These are phyloP conservation scores for Melitaea athalia DNA, from an alignment of 2,888 invertebrate genomes.

Conservation along the genomic window DNA sequence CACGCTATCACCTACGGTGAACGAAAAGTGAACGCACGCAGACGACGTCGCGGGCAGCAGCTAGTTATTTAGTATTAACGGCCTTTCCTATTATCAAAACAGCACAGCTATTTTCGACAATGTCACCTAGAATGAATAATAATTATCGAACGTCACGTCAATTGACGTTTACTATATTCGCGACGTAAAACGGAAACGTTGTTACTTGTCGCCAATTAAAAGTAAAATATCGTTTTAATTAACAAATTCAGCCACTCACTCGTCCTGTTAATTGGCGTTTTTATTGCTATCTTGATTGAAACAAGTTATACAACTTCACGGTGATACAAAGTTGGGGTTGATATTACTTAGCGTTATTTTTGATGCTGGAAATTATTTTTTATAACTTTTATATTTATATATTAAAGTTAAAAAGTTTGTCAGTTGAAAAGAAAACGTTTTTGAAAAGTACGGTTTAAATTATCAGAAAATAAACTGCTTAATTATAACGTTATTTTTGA, in stretches of 20 bases:
- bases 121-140: too few species aligned
- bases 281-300: conserved; percentile 41
- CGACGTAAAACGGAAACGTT: conserved; percentile 26
- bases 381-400: conserved; percentile 3
- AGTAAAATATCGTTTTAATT: conserved; percentile 48
- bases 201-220: conserved; percentile 45
- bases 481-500: too few species aligned
- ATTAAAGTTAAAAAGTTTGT: not conserved
- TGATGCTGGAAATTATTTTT: not conserved
- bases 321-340: conserved; percentile 9
- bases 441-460: not conserved
- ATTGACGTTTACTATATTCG: conserved; percentile 12
- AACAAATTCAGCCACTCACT: conserved; percentile 43
- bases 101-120: too few species aligned
- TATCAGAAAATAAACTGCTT: too few species aligned
- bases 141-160: not conserved
- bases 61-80: too few species aligned
- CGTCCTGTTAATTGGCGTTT: conserved; percentile 43
- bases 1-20: too few species aligned
- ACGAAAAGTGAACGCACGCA: too few species aligned
- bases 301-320: conserved; percentile 19
- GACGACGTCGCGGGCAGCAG: too few species aligned
- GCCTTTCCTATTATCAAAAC: too few species aligned
- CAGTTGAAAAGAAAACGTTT: not conserved
- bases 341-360: conserved; percentile 1